Conservation (phyloP, 2,797 vertebrate genomes). For the Sebastes trivittatus region DNA sequence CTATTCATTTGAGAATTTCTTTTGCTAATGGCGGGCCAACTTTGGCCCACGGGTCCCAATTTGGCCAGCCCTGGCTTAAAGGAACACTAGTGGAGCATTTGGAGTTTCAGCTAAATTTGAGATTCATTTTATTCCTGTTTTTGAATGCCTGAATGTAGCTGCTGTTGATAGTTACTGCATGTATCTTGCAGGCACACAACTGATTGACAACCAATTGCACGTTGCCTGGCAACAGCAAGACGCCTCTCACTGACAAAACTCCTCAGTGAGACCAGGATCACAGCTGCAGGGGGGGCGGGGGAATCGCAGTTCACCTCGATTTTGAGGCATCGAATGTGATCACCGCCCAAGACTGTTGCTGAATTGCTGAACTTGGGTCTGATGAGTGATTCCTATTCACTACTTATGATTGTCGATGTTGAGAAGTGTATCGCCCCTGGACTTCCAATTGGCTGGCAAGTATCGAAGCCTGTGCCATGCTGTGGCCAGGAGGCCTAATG, state of each 20-base stretch:
- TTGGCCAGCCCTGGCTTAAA: not conserved
- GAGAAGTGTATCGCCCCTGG: slow-evolving; percentile 41
- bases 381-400: slow-evolving; percentile 40
- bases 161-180: slow-evolving; percentile 2
- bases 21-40: no score
- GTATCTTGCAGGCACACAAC: not conserved
- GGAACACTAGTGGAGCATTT: not conserved
- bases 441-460: slow-evolving; percentile 50
- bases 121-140: not conserved
- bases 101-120: not conserved
- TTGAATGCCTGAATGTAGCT: not conserved
- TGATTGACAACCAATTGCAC: slow-evolving; percentile 11
- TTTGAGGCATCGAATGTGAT: slow-evolving; percentile 21
- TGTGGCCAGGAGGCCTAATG: slow-evolving; percentile 70
- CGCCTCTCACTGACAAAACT: slow-evolving; percentile 12
- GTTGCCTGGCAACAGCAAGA: slow-evolving; percentile 28
- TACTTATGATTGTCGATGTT: slow-evolving; percentile 48
- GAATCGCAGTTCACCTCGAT: not conserved
- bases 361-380: slow-evolving; percentile 33
- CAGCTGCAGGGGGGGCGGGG: not conserved
- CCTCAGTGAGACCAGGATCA: not conserved
- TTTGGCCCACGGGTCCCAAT: no score
- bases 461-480: slow-evolving; percentile 55
- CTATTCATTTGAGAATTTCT: no score
- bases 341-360: not conserved